phyloP scores from a whole-genome alignment of 1,140 invertebrate species.

The Zophobas atratus region DNA sequence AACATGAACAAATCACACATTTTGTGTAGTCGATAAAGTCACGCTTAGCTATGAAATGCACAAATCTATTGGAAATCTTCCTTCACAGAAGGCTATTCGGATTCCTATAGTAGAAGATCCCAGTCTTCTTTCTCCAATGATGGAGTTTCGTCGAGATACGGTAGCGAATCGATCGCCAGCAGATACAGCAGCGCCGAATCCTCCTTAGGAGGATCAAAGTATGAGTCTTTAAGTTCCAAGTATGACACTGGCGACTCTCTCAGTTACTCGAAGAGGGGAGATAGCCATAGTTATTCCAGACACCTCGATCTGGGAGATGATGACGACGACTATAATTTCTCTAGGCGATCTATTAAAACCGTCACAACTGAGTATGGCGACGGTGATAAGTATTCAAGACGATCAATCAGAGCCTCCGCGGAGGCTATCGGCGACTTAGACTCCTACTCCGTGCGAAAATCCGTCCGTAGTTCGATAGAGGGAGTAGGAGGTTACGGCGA shows the following conservation, averaged over 20 bases:
- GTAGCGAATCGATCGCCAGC: slow-evolving; percentile 44
- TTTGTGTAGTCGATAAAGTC: slow-evolving; percentile 5
- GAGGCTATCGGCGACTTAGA: slow-evolving; percentile 47
- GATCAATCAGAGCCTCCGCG: slow-evolving; percentile 43
- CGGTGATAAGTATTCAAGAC: slow-evolving; percentile 53
- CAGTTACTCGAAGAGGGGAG: slow-evolving; percentile 42
- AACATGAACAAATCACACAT: slow-evolving; percentile 30
- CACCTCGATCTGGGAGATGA: slow-evolving; percentile 36
- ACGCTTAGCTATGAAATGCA: slow-evolving; percentile 30
- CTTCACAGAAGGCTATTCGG: slow-evolving; percentile 62
- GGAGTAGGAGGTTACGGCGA: slow-evolving; percentile 51
- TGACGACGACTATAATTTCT: slow-evolving; percentile 56
- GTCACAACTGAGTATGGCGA: slow-evolving; percentile 53
- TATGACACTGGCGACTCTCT: slow-evolving; percentile 48
- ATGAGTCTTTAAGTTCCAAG: slow-evolving; percentile 57
- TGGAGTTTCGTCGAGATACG: slow-evolving; percentile 54
- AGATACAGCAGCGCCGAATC: slow-evolving; percentile 53
- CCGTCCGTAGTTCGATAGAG: slow-evolving; percentile 56
- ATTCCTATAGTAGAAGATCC: slow-evolving; percentile 61
- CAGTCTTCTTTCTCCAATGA: slow-evolving; percentile 59
- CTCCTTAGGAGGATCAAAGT: slow-evolving; percentile 55
- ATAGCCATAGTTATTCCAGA: slow-evolving; percentile 21
- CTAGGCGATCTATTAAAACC: slow-evolving; percentile 55
- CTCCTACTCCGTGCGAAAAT: slow-evolving; percentile 56
- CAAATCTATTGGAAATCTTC: slow-evolving; percentile 40